These are phyloP conservation scores for Andinoacara biseriatus DNA, from an alignment of 2,113 vertebrate species.

Conservation along the genomic window DNA sequence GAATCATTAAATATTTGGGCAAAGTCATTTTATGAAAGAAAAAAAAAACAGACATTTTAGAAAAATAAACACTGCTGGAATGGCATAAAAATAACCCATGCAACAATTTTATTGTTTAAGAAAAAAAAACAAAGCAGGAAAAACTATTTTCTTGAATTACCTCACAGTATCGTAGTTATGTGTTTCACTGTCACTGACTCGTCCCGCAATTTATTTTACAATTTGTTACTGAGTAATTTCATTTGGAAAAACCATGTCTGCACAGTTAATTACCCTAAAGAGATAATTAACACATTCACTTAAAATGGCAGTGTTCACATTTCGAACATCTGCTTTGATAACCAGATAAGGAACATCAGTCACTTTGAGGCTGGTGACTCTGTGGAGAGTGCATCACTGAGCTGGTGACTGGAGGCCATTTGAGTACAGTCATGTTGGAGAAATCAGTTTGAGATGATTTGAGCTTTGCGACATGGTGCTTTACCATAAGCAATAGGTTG, in stretches of 20 bases:
- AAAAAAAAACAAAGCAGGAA: background rate
- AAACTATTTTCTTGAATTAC: background rate
- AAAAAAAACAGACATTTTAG: accelerated
- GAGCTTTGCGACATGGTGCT: too few relatives aligned
- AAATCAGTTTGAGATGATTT: too few relatives aligned
- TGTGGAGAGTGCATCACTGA: too few relatives aligned
- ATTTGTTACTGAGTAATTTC: background rate
- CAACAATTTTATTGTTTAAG: background rate
- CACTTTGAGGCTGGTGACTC: too few relatives aligned
- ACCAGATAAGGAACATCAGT: too few relatives aligned
- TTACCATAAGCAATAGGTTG: too few relatives aligned
- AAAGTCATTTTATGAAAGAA: background rate
- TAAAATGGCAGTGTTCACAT: background rate
- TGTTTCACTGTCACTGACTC: background rate
- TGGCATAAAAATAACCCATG: background rate
- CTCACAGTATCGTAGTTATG: background rate
- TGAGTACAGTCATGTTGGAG: too few relatives aligned
- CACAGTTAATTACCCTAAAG: background rate
- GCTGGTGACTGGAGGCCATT: too few relatives aligned
- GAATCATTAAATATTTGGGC: background rate
- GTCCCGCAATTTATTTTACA: background rate
- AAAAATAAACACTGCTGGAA: background rate
- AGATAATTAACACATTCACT: background rate
- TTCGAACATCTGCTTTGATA: background rate
- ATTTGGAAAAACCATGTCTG: background rate